Evolutionary conservation across 2,113 vertebrate species (phyloP), one percentile per base, ranked within the genome.

Genomic region (Hippopotamus amphibius): DNA sequence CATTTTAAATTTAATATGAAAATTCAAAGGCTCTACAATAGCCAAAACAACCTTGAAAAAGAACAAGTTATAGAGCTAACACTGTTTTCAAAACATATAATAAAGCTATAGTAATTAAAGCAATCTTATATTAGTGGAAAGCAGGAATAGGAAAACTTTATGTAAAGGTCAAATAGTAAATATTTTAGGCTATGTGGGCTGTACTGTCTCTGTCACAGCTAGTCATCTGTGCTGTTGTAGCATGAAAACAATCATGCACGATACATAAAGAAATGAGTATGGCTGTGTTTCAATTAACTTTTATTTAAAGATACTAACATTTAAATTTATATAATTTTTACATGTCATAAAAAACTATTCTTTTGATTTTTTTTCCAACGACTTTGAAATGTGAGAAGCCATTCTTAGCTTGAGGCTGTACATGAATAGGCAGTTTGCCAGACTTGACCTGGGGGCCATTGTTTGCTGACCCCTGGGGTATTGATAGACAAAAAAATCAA

Each of bases 11-110:
- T 94, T 88, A 66, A 50, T 83, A 63, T 61, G 53, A 53, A 82
- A 37, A 88, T 94, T 41, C 61, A 69, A 93, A 96, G 65, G 43
- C 95, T 92, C 41, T 84, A 93, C 87, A 95, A 93, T 66, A 95
- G 71, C 65, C 57, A 89, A 87, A 90, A 90, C 37, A 66, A 71
- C 50, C 72, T 88, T 95, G 87, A 84, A 83, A 83, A 88, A 72
- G 50, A 87, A 81, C 7, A 76, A 92, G 33, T 66, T 86, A 41
- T 53, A 93, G 88, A 89, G 90, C 41, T 80, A 94, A 74, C 30
- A 50, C 6, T 72, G 68, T 90, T 92, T 96, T 94, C 69, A 84
- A 97, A 90, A 80, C 28, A 50, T 85, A 57, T 55, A 90, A 79
- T 16, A 88, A 94, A 92, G 63, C 65, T 81, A 81, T 12, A 61